Base-by-base conservation (phyloP, 2,113 vertebrate genomes). In the Vireo altiloquus region DNA sequence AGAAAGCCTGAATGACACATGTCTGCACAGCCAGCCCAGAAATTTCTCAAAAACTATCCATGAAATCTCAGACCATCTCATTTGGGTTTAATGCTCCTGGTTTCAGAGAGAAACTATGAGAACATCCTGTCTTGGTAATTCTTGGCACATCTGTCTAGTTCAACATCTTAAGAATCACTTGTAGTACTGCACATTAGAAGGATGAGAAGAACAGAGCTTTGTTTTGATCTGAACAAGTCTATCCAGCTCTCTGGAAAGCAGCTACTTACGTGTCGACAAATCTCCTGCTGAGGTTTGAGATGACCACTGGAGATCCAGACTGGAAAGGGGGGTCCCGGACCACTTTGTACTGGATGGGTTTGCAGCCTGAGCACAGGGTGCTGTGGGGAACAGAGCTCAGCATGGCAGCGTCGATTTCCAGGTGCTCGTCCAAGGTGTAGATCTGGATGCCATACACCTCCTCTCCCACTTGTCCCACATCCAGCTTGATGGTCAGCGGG, bases 341-440 rank as follows among this genome's bases (percentile, higher is more conserved):
- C 50, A 99, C 97, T 54, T 98, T 99, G 96, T 99, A 99, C 23
- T 91, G 97, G 65, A 99, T 97, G 7, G 99, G 98, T 75, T 97
- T 98, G 93, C 99, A 99, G 42, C 96, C 92, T 2, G 84, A 84
- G 35, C 99, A 99, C 54, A 98, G 97, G 0, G 80, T 86, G 90
- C 98, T 99, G 92, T 99, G 97, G 1, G 98, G 97, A 40, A 98
- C 91, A 13, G 99, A 99, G 46, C 98, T 98, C 94, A 99, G 95
- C 97, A 99, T 98, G 77, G 98, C 99, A 8, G 99, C 99, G 6
- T 99, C 99, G 1, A 99, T 99, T 92, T 99, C 99, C 82, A 99
- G 97, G 94, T 99, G 98, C 86, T 99, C 99, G 31, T 99, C 99
- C 97, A 99, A 98, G 3, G 99, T 99, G 97, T 99, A 99, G 95